These are phyloP conservation scores for Natrix natrix DNA, from an alignment of 2,797 vertebrate species.

Conservation along the genomic window DNA sequence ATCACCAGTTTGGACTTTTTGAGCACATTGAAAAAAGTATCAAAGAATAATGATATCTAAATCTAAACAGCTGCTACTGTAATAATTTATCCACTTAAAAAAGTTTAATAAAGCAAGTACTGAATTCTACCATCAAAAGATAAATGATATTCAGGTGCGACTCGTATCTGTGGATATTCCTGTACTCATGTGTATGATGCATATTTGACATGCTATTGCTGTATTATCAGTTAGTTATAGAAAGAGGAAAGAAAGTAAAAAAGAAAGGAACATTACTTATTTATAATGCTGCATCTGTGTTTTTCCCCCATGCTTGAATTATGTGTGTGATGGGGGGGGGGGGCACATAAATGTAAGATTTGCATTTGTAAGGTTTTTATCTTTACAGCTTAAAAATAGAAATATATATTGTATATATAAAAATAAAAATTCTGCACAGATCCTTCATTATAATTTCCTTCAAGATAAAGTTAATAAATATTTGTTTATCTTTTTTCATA, in stretches of 20 bases:
- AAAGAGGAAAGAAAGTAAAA: background rate
- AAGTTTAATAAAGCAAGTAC: background rate
- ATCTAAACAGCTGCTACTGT: background rate
- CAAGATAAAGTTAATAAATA: background rate
- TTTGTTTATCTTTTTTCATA: background rate
- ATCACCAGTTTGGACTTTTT: background rate
- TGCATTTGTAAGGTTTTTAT: constrained; percentile 22
- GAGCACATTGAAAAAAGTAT: background rate
- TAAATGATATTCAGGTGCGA: background rate
- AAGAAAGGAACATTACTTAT: background rate
- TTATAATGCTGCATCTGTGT: background rate
- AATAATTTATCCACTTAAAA: background rate
- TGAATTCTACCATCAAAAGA: background rate
- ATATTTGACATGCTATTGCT: background rate
- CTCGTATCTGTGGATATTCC: background rate
- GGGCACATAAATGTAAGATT: background rate
- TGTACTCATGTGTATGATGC: constrained; percentile 7
- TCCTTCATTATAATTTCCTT: constrained; percentile 18
- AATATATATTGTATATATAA: constrained; percentile 15
- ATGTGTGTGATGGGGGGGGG: background rate
- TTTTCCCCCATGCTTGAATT: background rate
- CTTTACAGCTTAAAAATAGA: background rate
- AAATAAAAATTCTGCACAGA: background rate
- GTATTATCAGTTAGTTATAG: background rate
- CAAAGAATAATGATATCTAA: background rate